Evolutionary conservation across 1,140 invertebrate species (phyloP).

Genomic region (Seison nebaliae): DNA sequence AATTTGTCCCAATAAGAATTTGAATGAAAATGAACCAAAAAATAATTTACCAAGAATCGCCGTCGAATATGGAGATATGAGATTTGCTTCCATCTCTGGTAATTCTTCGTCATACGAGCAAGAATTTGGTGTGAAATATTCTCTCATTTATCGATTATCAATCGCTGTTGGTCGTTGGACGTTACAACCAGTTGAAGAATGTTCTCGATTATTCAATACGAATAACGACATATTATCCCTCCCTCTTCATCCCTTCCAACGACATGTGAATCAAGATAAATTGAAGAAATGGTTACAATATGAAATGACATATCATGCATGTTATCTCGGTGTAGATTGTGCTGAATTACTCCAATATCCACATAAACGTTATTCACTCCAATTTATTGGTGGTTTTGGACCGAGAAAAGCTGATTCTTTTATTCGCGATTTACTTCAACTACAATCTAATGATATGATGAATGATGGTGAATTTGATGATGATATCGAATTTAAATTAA

Average conservation of each 20-base stretch:
- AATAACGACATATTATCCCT: slow-evolving; percentile 85
- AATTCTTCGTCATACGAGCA: slow-evolving; percentile 22
- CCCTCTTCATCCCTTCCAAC: slow-evolving; percentile 57
- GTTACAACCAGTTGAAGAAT: slow-evolving; percentile 82
- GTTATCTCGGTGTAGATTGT: slow-evolving; percentile 93
- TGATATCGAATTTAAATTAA: not conserved
- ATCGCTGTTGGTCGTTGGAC: slow-evolving; percentile 64
- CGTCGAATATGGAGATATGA: too few relatives aligned
- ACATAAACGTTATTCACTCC: slow-evolving; percentile 54
- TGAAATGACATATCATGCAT: slow-evolving; percentile 70
- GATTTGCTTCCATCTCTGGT: not conserved
- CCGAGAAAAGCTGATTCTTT: slow-evolving; percentile 69
- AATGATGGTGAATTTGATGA: not conserved
- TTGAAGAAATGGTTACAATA: slow-evolving; percentile 37
- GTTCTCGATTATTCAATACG: slow-evolving; percentile 66
- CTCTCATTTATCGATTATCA: slow-evolving; percentile 54
- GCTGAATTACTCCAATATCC: slow-evolving; percentile 63
- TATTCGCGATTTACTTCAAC: slow-evolving; percentile 27
- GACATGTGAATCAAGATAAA: slow-evolving; percentile 12
- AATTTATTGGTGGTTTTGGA: slow-evolving; percentile 87
- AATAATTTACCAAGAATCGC: too few relatives aligned
- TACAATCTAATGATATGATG: slow-evolving; percentile 13
- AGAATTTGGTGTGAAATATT: slow-evolving; percentile 76
- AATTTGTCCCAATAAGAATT: too few relatives aligned
- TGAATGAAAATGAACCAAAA: too few relatives aligned